Conservation (phyloP, 1,140 invertebrate genomes). For the Cheumatopsyche charites region DNA sequence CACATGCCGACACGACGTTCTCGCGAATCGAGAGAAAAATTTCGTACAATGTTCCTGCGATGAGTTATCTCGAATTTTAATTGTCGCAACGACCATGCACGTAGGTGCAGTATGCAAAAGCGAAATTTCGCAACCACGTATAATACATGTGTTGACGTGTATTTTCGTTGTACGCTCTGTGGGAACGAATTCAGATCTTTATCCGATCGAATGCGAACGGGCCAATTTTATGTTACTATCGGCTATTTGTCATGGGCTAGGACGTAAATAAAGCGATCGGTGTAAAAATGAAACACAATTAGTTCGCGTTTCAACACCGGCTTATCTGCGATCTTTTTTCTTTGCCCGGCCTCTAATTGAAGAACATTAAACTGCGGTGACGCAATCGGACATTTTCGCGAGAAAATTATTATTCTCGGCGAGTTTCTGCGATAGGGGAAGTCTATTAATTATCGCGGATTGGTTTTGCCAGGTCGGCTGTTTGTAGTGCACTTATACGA, state of each 20-base stretch:
- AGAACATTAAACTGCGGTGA: too few relatives aligned
- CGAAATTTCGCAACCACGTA: too few relatives aligned
- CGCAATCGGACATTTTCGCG: too few relatives aligned
- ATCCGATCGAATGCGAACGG: slow-evolving; percentile 3
- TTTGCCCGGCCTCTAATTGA: too few relatives aligned
- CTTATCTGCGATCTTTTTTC: too few relatives aligned
- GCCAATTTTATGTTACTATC: slow-evolving; percentile 7
- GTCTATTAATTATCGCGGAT: too few relatives aligned
- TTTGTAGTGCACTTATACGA: too few relatives aligned
- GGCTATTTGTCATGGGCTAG: background rate
- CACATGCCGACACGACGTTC: too few relatives aligned
- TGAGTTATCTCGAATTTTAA: background rate
- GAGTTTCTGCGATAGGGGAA: too few relatives aligned
- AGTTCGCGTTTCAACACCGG: background rate
- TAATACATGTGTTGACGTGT: background rate
- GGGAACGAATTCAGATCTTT: background rate
- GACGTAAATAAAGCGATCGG: background rate
- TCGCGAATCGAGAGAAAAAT: slow-evolving; percentile 6
- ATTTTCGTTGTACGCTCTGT: background rate
- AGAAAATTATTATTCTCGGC: too few relatives aligned
- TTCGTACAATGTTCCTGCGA: background rate
- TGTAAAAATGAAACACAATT: background rate
- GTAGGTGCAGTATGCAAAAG: background rate
- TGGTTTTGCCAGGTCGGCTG: too few relatives aligned
- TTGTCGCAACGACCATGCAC: slow-evolving; percentile 9